phyloP scores from a whole-genome alignment of 2,888 invertebrate genomes.

The Yponomeuta malinellus region DNA sequence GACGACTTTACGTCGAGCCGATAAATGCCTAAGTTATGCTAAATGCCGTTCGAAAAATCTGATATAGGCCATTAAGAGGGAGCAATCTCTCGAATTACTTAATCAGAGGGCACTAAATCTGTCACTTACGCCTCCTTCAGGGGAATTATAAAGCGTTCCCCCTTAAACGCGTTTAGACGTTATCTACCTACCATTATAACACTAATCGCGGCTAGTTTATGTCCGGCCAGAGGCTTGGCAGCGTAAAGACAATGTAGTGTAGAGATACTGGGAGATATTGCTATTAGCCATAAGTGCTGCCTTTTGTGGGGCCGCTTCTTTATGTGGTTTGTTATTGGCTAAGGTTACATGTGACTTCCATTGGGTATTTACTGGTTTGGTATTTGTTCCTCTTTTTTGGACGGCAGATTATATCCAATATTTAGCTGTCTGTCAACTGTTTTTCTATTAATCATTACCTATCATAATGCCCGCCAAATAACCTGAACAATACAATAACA shows the following conservation, averaged over 20 bases:
- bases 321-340: neutral
- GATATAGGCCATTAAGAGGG: constrained; percentile 46
- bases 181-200: constrained; percentile 63
- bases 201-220: constrained; percentile 61
- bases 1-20: neutral
- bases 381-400: too few species aligned
- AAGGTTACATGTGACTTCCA: neutral
- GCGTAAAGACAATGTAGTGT: constrained; percentile 13
- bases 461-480: too few species aligned
- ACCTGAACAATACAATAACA: too few species aligned
- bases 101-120: constrained; percentile 69
- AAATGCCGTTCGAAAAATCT: constrained; percentile 39
- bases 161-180: constrained; percentile 53
- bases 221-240: constrained; percentile 24
- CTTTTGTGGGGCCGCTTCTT: neutral
- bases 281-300: neutral
- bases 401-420: neutral
- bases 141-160: constrained; percentile 50
- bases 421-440: too few species aligned
- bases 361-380: neutral
- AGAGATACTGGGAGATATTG: constrained; percentile 3
- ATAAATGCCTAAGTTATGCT: neutral
- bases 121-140: constrained; percentile 56
- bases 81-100: constrained; percentile 55
- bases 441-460: too few species aligned